phyloP scores from a whole-genome alignment of 2,888 invertebrate genomes.

The Ephialtes manifestator region DNA sequence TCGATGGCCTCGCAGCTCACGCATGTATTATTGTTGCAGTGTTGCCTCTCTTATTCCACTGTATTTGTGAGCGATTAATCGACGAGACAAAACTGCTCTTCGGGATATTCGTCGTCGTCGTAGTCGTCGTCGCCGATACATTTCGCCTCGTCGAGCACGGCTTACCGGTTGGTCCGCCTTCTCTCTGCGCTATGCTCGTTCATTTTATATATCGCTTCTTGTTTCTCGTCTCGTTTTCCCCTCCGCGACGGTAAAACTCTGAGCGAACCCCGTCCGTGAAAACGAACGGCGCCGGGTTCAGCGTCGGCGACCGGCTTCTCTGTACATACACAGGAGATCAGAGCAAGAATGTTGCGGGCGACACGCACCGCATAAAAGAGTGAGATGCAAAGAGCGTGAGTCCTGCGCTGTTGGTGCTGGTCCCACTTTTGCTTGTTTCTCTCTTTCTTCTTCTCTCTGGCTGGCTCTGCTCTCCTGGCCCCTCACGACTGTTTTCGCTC shows the following conservation, averaged over 20 bases:
- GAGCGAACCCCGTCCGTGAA: slow-evolving; percentile 33
- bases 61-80: slow-evolving; percentile 57
- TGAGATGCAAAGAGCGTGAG: slow-evolving; percentile 50
- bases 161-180: slow-evolving; percentile 32
- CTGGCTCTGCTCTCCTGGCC: background rate
- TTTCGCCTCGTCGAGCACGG: slow-evolving; percentile 32
- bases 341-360: slow-evolving; percentile 59
- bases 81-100: slow-evolving; percentile 31
- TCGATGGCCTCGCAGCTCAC: slow-evolving; percentile 52
- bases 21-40: slow-evolving; percentile 21
- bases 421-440: slow-evolving; percentile 35
- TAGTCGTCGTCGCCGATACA: slow-evolving; percentile 42
- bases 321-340: slow-evolving; percentile 15
- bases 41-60: slow-evolving; percentile 14
- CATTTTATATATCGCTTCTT: slow-evolving; percentile 22
- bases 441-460: background rate
- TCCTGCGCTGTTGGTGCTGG: background rate
- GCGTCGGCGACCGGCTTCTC: slow-evolving; percentile 17
- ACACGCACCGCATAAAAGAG: slow-evolving; percentile 27
- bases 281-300: slow-evolving; percentile 47
- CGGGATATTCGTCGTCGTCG: slow-evolving; percentile 35
- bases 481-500: background rate
- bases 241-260: background rate
- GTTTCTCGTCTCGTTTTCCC: slow-evolving; percentile 13
- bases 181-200: background rate